Base-by-base conservation (phyloP, 1,140 invertebrate species). In the Psilanteris sp. region DNA sequence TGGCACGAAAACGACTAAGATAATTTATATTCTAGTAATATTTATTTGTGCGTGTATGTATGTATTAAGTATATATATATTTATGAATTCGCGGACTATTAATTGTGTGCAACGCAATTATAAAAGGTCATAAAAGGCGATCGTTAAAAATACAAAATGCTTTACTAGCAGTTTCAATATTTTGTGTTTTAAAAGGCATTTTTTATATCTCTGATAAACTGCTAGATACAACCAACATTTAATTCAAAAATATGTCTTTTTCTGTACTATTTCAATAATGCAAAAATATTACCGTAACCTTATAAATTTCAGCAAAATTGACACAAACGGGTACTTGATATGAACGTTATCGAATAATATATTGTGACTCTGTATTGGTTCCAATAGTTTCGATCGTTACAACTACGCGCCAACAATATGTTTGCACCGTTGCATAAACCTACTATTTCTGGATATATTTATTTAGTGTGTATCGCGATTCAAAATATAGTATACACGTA, bases 331-430 rank as follows among this genome's bases (percentile, higher is more conserved):
- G 24, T 43, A 26, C 37, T 57, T 57, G 52, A 57, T 57, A 57
- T 57, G 36, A 57, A 43, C 52, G 52, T 57, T 57, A 57, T 57
- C 52, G 52, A 57, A 57, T 57, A 57, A 43, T 57, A 57, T 57
- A 57, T 57, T 55, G 50, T 55, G 36, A 29, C 36, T 41, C 34
- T 55, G 29, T 26, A 55, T 55, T 55, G 50, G 20, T 55, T 18
- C 36, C 50, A 55, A 55, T 55, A 55, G 50, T 55, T 55, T 55
- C 50, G 50, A 55, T 55, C 50, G 50, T 55, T 41, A 55, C 50
- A 39, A 55, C 50, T 55, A 55, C 50, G 20, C 22, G 5, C 22
- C 11, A 37, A 39, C 50, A 41, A 41, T 29, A 55, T 41, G 50
- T 29, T 37, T 39, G 48, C 18, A 27, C n/a, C 10, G 11, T 37